Percentiles rank a stretch among this genome's conserved stretches.
Evolutionary conservation across 2,797 vertebrate species (phyloP).

Genomic region (Borostomias antarcticus): DNA sequence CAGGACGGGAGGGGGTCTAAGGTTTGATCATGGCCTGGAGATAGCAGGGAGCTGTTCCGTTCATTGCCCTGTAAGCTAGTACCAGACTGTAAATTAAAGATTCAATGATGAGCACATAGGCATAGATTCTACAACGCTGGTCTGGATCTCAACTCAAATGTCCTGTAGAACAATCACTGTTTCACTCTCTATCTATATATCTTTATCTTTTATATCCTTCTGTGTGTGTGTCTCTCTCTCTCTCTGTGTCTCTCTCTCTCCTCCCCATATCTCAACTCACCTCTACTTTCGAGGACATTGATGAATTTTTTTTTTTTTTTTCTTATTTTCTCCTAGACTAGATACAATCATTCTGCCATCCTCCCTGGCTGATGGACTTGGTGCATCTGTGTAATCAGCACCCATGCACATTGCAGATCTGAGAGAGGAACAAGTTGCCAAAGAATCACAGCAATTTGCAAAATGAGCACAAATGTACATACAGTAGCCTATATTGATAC

Average conservation of each 20-base stretch:
- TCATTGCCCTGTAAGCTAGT: too few relatives aligned
- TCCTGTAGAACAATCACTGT: not conserved
- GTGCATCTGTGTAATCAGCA: too few relatives aligned
- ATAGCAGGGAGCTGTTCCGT: too few relatives aligned
- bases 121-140: too few relatives aligned
- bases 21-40: too few relatives aligned
- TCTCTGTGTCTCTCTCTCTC: constrained; percentile 8
- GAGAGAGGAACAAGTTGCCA: constrained; percentile 34
- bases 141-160: too few relatives aligned
- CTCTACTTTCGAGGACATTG: not conserved
- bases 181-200: not conserved
- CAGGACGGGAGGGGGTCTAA: too few relatives aligned
- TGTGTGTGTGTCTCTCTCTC: not conserved
- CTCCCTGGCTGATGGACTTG: constrained; percentile 32
- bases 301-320: too few relatives aligned
- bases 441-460: constrained; percentile 55
- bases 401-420: not conserved
- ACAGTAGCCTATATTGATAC: too few relatives aligned
- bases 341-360: constrained; percentile 50
- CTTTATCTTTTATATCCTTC: not conserved
- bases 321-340: not conserved
- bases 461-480: constrained; percentile 48
- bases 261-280: not conserved
- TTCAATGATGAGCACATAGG: not conserved
- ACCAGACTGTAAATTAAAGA: too few relatives aligned